A percentile compares a stretch with the other conserved stretches of the same genome.
These are phyloP conservation scores for Sycobia sp. DNA, from an alignment of 1,140 invertebrate species.

Conservation along the genomic window DNA sequence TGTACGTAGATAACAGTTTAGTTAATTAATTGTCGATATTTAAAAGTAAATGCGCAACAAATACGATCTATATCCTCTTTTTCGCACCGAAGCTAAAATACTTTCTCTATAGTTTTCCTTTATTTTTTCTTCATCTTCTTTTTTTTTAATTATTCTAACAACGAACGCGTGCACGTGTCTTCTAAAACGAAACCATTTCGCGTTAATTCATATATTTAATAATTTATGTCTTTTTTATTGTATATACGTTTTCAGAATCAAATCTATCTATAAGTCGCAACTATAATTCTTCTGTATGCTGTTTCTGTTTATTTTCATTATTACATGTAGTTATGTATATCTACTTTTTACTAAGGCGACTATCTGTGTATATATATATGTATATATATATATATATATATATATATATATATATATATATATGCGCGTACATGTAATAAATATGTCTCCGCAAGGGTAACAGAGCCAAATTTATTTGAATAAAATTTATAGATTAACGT, in stretches of 20 bases:
- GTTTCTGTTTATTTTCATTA: constrained; percentile 7
- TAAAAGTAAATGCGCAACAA: too few relatives aligned
- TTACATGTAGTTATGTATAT: constrained; percentile 14
- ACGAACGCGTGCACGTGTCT: not conserved
- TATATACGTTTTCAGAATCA: constrained; percentile 8
- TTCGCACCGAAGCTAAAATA: not conserved
- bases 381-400: constrained; percentile 4
- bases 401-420: not conserved
- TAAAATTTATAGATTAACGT: constrained; percentile 52
- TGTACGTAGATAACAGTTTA: too few relatives aligned
- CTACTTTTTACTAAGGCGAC: too few relatives aligned
- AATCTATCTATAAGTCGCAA: constrained; percentile 17
- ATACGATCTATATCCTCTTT: not conserved
- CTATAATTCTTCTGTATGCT: constrained; percentile 16
- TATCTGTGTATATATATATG: constrained; percentile 8
- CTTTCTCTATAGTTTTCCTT: too few relatives aligned
- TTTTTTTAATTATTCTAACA: constrained; percentile 13
- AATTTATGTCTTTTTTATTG: constrained; percentile 5
- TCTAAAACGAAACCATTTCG: constrained; percentile 5
- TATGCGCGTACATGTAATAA: not conserved
- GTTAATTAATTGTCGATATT: too few relatives aligned
- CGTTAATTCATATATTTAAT: not conserved
- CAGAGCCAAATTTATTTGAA: constrained; percentile 47
- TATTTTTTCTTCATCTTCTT: too few relatives aligned
- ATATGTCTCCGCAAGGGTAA: constrained; percentile 33